Evolutionary conservation across 2,113 vertebrate genomes (phyloP), one percentile per base, ranked within the genome.

Genomic region (Archilochus colubris): DNA sequence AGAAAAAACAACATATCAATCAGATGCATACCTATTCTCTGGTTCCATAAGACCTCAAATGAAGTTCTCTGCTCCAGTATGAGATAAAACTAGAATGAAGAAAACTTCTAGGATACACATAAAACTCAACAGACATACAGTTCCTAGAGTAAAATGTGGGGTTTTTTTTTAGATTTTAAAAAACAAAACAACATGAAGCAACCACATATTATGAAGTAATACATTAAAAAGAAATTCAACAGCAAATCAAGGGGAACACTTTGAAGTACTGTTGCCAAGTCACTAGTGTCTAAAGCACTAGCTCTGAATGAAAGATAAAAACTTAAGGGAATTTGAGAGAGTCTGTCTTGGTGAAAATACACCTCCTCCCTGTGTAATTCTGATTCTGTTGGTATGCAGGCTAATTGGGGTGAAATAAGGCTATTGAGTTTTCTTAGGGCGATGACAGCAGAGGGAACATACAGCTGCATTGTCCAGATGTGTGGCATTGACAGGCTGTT

Each of bases 381-480:
- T 91, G 93, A 97, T 95, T 94, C 94, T 82, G 62, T 73, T 95
- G 96, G 97, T 96, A 97, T 97, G 97, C 91, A 78, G 96, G 94
- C 98, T 98, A 98, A 98, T 98, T 98, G 97, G 97, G 97, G 97
- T 98, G 97, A 98, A 98, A 98, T 97, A 96, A 98, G 97, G 98
- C 97, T 97, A 98, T 96, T 97, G 97, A 95, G 96, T 96, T 98
- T 97, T 98, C 97, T 92, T 77, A 69, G 95, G 96, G 97, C 93
- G 98, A 98, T 96, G 98, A 98, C 97, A 98, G 97, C 95, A 74
- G 96, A 77, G 5, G 97, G 97, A 97, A 97, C 97, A 97, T 96
- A 97, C 97, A 97, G 98, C 97, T 98, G 97, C 96, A 97, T 95
- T 97, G 97, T 98, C 97, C 98, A 98, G 97, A 98, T 98, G 98